Evolutionary conservation across 2,888 invertebrate species (phyloP).

Genomic region (Argynnis bischoffii): DNA sequence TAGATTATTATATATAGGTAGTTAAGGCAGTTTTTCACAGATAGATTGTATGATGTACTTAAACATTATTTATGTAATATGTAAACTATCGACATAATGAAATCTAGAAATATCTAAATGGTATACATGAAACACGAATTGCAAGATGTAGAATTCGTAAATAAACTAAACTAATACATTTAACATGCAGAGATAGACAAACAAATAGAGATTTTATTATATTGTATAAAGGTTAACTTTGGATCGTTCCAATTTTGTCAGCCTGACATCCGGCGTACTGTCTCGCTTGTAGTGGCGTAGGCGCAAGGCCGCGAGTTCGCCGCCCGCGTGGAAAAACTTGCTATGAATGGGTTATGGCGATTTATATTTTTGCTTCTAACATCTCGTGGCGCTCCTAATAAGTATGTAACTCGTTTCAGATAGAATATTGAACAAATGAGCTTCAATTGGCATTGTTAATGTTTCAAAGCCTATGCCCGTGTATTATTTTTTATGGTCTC

Average conservation of each 20-base stretch:
- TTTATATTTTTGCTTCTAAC: constrained; percentile 27
- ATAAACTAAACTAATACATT: not conserved
- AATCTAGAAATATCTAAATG: constrained; percentile 3
- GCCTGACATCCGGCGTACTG: constrained; percentile 55
- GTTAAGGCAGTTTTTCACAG: too few species aligned
- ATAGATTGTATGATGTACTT: too few species aligned
- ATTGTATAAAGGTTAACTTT: constrained; percentile 39
- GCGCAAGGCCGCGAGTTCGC: constrained; percentile 71
- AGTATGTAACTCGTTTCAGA: constrained; percentile 1
- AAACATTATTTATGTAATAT: too few species aligned
- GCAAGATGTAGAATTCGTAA: not conserved
- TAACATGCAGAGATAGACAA: not conserved
- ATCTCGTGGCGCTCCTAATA: constrained; percentile 19
- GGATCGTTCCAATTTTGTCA: constrained; percentile 63
- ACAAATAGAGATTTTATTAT: constrained; percentile 15
- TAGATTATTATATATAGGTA: too few species aligned
- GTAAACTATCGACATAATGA: not conserved
- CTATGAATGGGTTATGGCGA: constrained; percentile 68
- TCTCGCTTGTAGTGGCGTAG: constrained; percentile 54
- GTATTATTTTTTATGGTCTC: not conserved
- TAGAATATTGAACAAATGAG: not conserved
- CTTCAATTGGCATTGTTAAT: not conserved
- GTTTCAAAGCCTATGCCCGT: not conserved
- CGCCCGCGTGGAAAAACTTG: constrained; percentile 66
- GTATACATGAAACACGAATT: not conserved